phyloP scores from a whole-genome alignment of 2,113 vertebrate genomes.

The Antechinus flavipes region DNA sequence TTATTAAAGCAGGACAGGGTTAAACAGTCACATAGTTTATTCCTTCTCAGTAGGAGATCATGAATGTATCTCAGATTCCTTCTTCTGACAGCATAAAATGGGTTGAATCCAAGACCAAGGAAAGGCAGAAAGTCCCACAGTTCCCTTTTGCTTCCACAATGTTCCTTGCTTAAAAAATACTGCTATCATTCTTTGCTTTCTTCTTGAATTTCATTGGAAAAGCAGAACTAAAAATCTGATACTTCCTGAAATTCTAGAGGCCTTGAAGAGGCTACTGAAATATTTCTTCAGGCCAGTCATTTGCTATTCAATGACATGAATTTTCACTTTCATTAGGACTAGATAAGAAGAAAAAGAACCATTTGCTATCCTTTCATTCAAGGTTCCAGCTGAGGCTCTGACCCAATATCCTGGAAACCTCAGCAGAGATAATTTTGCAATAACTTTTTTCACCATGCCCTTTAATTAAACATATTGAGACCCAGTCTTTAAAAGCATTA shows the following conservation, averaged over 20 bases:
- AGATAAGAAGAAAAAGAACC: not conserved
- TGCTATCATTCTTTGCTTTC: not conserved
- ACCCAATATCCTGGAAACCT: not conserved
- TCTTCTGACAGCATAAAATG: not conserved
- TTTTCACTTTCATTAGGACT: constrained; percentile 1
- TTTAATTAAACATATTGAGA: not conserved
- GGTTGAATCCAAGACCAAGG: not conserved
- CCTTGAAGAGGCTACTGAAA: not conserved
- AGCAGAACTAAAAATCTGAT: not conserved
- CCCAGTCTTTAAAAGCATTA: not conserved
- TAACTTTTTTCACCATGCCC: not conserved
- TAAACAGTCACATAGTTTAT: not conserved
- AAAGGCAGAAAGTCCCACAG: not conserved
- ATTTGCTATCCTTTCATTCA: not conserved
- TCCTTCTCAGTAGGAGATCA: not conserved
- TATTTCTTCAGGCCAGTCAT: not conserved
- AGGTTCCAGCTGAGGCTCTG: not conserved
- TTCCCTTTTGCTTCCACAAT: constrained; percentile 36
- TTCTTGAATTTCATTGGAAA: constrained; percentile 26
- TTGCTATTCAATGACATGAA: not conserved
- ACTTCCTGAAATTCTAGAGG: not conserved
- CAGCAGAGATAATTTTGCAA: not conserved
- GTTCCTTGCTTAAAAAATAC: not conserved
- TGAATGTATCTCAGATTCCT: not conserved
- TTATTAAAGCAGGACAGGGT: not conserved